These are phyloP conservation scores for Xestia c-nigrum DNA, from an alignment of 2,888 invertebrate genomes.

Conservation along the genomic window DNA sequence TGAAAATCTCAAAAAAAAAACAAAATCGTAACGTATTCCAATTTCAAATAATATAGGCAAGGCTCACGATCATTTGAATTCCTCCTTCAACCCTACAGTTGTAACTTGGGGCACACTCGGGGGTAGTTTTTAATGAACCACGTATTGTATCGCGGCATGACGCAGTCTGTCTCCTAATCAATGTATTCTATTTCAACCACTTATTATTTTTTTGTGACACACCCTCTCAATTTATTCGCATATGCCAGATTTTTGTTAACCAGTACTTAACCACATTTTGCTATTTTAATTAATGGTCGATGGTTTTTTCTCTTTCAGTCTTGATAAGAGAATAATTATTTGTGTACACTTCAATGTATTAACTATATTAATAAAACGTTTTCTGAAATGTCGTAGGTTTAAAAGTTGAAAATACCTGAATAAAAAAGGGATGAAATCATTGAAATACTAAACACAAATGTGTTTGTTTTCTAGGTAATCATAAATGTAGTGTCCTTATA, in stretches of 20 bases:
- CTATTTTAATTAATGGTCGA: constrained; percentile 22
- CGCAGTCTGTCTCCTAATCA: constrained; percentile 80
- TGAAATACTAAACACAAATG: background rate
- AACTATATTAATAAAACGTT: background rate
- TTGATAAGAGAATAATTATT: constrained; percentile 3
- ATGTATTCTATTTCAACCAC: constrained; percentile 84
- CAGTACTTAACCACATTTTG: constrained; percentile 24
- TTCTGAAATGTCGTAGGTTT: background rate
- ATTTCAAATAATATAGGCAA: constrained; percentile 11
- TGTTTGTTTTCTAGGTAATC: background rate
- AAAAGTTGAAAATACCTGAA: background rate
- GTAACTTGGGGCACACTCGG: too few relatives aligned
- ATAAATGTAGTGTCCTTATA: background rate
- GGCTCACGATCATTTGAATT: constrained; percentile 3
- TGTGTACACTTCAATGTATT: background rate
- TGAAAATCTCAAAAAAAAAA: background rate
- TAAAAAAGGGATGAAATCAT: background rate
- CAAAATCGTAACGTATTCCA: background rate
- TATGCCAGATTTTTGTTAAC: constrained; percentile 80
- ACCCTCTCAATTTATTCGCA: constrained; percentile 77
- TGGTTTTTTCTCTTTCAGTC: background rate
- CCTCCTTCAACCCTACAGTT: constrained; percentile 24
- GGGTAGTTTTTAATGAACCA: constrained; percentile 85
- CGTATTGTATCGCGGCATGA: constrained; percentile 76
- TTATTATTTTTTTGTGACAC: constrained; percentile 82